A percentile compares a stretch with the other conserved stretches of the same genome.
Conservation (phyloP, 2,888 invertebrate genomes). For the Trimorus sp. region DNA sequence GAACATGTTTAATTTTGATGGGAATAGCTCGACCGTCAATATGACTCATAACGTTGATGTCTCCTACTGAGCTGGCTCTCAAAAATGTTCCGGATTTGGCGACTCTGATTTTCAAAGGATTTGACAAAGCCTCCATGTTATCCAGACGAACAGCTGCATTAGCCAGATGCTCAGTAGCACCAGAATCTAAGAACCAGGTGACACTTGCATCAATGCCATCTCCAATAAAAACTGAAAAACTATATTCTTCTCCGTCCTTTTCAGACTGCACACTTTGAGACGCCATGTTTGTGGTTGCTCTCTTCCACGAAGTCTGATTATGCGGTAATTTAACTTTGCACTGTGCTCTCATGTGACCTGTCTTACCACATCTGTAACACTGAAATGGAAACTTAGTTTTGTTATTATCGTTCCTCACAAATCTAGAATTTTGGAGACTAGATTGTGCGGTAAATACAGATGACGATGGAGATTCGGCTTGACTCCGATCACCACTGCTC, state of each 20-base stretch:
- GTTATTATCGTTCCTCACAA: not conserved
- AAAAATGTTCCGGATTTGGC: conserved; percentile 62
- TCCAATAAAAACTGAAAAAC: conserved; percentile 15
- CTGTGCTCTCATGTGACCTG: conserved; percentile 15
- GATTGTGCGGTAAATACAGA: not conserved
- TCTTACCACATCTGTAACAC: conserved; percentile 14
- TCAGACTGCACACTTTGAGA: not conserved
- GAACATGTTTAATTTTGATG: conserved; percentile 64
- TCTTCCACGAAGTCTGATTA: not conserved
- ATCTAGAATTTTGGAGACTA: not conserved
- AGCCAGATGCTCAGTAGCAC: conserved; percentile 27
- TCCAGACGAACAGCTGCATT: not conserved
- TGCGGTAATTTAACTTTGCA: conserved; percentile 12
- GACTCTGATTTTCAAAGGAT: conserved; percentile 60
- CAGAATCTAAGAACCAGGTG: conserved; percentile 69
- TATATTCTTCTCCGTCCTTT: conserved; percentile 1
- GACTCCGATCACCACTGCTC: too few relatives aligned
- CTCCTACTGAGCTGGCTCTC: conserved; percentile 18
- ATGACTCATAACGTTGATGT: conserved; percentile 24
- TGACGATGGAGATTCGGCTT: not conserved
- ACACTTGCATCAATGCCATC: not conserved
- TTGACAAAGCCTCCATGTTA: not conserved
- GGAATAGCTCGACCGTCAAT: conserved; percentile 16
- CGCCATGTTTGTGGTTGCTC: not conserved
- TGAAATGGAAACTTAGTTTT: conserved; percentile 19